A percentile compares a stretch with the other conserved stretches of the same genome.
Evolutionary conservation across 92 coral and sea anemone genomes (phyloP).

Genomic region (Blastomussa wellsi): DNA sequence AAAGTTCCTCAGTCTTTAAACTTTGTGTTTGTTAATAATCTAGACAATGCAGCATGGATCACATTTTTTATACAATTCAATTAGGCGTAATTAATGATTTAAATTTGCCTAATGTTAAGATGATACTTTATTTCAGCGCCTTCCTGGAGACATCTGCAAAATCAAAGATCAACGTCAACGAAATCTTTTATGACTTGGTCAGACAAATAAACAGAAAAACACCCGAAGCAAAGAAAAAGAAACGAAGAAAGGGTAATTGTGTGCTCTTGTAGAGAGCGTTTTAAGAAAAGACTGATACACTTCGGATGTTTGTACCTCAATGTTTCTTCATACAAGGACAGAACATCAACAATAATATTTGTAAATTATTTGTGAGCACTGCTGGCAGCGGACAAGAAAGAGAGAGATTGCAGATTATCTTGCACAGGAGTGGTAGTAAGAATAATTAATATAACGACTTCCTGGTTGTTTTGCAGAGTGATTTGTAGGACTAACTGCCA

Average conservation of each 20-base stretch:
- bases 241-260: constrained; percentile 61
- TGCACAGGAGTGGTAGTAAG: neutral
- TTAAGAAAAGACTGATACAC: neutral
- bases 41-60: too few relatives aligned
- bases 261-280: constrained; percentile 61
- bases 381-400: constrained; percentile 16
- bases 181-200: constrained; percentile 96
- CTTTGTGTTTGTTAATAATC: too few relatives aligned
- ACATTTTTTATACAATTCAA: too few relatives aligned
- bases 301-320: constrained; percentile 32
- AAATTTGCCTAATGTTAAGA: neutral
- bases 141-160: constrained; percentile 99
- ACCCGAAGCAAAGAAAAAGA: constrained; percentile 81
- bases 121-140: constrained; percentile 67
- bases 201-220: constrained; percentile 98
- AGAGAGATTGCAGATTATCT: neutral
- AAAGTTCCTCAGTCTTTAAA: too few relatives aligned
- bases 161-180: constrained; percentile 96
- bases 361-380: constrained; percentile 39
- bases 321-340: neutral
- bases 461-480: neutral
- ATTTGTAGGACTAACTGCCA: neutral
- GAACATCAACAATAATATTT: constrained; percentile 26
- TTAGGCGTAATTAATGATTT: neutral
- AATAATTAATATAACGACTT: neutral